A percentile compares a stretch with the other conserved stretches of the same genome.
phyloP scores from a whole-genome alignment of 2,113 vertebrate genomes.

The Amblyopsis rosae region DNA sequence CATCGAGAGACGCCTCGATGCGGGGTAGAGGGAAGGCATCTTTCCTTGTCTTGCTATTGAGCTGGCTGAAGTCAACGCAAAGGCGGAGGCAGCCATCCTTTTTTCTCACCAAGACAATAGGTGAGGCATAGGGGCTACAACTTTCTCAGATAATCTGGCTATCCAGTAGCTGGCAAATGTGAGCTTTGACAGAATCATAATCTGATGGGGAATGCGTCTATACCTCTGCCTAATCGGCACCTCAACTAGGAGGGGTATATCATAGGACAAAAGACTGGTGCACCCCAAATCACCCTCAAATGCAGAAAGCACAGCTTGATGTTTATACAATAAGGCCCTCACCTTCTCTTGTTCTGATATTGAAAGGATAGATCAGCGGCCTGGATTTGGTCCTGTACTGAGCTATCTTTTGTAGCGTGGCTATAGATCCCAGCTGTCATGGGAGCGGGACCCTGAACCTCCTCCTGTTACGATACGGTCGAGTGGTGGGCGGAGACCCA shows the following conservation, averaged over 20 bases:
- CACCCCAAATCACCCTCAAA: not conserved
- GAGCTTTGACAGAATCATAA: too few relatives aligned
- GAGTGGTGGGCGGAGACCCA: too few relatives aligned
- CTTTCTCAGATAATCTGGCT: too few relatives aligned
- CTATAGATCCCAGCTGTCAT: not conserved
- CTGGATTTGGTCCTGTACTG: not conserved
- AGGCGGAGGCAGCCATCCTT: too few relatives aligned
- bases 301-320: not conserved
- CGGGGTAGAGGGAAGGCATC: too few relatives aligned
- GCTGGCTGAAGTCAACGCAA: too few relatives aligned
- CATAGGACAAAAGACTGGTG: not conserved
- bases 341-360: not conserved
- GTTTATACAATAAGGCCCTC: not conserved
- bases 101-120: too few relatives aligned
- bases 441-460: not conserved
- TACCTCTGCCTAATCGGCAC: not conserved
- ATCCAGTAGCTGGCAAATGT: too few relatives aligned
- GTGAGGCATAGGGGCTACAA: too few relatives aligned
- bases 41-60: too few relatives aligned
- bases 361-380: not conserved
- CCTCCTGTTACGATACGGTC: not conserved
- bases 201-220: not conserved
- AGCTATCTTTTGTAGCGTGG: not conserved
- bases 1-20: too few relatives aligned
- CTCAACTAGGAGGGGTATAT: not conserved